A percentile compares a stretch with the other conserved stretches of the same genome.
These are phyloP conservation scores for Euura lappo DNA, from an alignment of 1,140 invertebrate genomes.

Conservation along the genomic window DNA sequence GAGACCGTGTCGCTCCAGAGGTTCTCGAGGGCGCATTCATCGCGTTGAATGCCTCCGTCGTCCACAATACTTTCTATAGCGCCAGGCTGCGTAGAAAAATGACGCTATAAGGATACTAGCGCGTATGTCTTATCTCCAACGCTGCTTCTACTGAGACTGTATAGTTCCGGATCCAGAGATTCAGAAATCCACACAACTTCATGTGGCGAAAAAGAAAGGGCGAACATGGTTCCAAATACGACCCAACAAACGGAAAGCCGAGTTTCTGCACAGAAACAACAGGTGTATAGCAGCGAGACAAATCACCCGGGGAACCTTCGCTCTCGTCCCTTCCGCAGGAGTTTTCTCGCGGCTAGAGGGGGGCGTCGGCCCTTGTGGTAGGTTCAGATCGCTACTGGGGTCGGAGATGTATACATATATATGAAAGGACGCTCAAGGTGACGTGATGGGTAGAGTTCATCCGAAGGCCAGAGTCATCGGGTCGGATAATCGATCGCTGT, in stretches of 20 bases:
- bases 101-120: not conserved
- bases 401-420: too few species aligned
- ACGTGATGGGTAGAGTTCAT: too few species aligned
- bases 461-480: too few species aligned
- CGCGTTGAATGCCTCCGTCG: constrained; percentile 49
- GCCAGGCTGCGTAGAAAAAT: constrained; percentile 20
- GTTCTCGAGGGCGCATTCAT: constrained; percentile 51
- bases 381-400: not conserved
- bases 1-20: constrained; percentile 49
- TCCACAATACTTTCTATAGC: constrained; percentile 52
- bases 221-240: too few species aligned
- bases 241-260: not conserved
- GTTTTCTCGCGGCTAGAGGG: constrained; percentile 28
- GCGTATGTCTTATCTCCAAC: not conserved
- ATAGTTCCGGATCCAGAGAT: too few species aligned
- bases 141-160: not conserved
- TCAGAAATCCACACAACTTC: too few species aligned
- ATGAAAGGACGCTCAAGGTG: too few species aligned
- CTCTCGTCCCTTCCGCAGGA: not conserved
- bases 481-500: too few species aligned
- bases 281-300: constrained; percentile 35
- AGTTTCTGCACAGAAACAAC: constrained; percentile 35
- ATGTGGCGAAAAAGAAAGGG: too few species aligned
- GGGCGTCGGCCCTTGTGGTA: not conserved
- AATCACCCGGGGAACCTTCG: constrained; percentile 26